Percentiles rank a stretch among this genome's conserved stretches.
Evolutionary conservation across 2,113 vertebrate genomes (phyloP).

Genomic region (Acrocephalus arundinaceus): DNA sequence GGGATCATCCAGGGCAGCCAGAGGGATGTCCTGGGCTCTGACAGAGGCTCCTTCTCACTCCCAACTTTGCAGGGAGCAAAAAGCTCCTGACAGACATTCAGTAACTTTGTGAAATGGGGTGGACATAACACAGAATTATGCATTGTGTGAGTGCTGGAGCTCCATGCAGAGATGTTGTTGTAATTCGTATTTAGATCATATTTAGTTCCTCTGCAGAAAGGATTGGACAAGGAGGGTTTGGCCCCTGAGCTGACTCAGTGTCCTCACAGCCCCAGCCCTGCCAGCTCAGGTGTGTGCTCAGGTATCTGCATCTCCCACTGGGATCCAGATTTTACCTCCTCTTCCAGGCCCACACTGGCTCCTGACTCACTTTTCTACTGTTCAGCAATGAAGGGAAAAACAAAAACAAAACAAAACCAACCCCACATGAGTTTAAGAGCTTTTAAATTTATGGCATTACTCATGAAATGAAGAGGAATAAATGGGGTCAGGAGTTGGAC

Average conservation of each 20-base stretch:
- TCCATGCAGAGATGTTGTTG: background rate
- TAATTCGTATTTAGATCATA: background rate
- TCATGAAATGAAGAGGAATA: background rate
- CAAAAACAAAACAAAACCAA: too few relatives aligned
- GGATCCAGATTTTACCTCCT: background rate
- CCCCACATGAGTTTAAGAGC: accelerated
- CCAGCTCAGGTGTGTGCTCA: background rate
- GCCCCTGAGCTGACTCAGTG: background rate
- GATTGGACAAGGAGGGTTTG: background rate
- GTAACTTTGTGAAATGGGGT: background rate
- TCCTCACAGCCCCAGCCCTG: background rate
- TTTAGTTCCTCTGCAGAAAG: background rate
- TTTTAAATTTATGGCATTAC: background rate
- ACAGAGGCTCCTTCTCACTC: background rate
- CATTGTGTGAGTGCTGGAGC: background rate
- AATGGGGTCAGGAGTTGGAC: background rate
- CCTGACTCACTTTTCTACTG: background rate
- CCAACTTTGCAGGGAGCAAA: accelerated
- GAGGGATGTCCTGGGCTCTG: too few relatives aligned
- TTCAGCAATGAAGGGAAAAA: background rate
- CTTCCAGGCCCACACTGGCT: background rate
- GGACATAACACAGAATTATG: background rate
- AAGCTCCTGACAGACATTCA: background rate
- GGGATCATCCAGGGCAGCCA: too few relatives aligned
- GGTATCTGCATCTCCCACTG: background rate